Evolutionary conservation across 1,140 invertebrate genomes (phyloP), one percentile per base, ranked within the genome.

Genomic region (Macrocentrus cingulum): DNA sequence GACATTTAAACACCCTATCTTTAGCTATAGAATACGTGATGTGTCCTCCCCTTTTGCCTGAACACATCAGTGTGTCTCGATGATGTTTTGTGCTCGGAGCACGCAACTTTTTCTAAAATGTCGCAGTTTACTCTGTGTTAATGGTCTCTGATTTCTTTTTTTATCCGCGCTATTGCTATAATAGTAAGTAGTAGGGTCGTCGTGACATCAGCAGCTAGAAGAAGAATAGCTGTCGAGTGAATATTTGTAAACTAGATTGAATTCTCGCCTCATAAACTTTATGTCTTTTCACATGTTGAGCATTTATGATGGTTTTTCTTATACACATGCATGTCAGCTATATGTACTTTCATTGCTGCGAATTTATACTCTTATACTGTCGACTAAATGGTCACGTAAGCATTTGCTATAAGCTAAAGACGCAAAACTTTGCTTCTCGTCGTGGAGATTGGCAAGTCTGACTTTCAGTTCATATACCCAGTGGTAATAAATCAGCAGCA

Each of bases 381-480:
- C 29, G 18, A 32, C 18, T 20, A 13, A 25, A 51, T 19, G 49
- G 32, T 51, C 49, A 51, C 49, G 49, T 51, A 51, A 51, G 49
- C 49, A 51, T 51, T 51, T 37, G 15, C 7, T 36, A n/a, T n/a
- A 51, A 51, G 25, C 49, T 51, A 19, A 51, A 51, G 49, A 37
- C 6, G 49, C 16, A 51, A 51, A 51, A 51, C 49, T 51, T 36
- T 34, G 25, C 29, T 36, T 51, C 49, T 36, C 49, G n/a, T n/a
- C n/a, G n/a, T n/a, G n/a, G 32, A 51, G 49, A 51, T 51, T 51
- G 49, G 49, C 49, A 51, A 36, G 49, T 36, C 25, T 51, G 29
- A 51, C 25, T 25, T 32, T 51, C 49, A 16, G 49, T 51, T 36
- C 49, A 36, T 51, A 29, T 34, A 34, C 25, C 18, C 19, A 8